A percentile compares a stretch with the other conserved stretches of the same genome.
These are phyloP conservation scores for Furnarius figulus DNA, from an alignment of 2,113 vertebrate genomes.

Conservation along the genomic window DNA sequence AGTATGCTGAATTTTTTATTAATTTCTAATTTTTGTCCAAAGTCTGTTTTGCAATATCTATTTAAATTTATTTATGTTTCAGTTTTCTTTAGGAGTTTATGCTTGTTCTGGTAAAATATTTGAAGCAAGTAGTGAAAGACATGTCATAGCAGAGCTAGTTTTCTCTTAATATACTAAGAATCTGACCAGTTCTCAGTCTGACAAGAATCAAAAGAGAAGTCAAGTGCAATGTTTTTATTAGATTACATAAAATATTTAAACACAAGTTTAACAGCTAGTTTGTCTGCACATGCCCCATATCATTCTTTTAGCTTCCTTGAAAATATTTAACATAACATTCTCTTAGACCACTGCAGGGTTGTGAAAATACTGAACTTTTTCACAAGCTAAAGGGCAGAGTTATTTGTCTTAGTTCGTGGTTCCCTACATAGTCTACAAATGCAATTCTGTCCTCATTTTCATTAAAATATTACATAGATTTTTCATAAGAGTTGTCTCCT, in stretches of 20 bases:
- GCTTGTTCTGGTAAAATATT: not conserved
- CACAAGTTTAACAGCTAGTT: not conserved
- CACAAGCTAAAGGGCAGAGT: not conserved
- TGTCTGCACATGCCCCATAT: not conserved
- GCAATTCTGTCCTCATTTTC: not conserved
- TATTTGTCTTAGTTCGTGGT: not conserved
- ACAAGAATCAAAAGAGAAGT: not conserved
- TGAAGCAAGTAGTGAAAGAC: not conserved
- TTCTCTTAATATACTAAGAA: not conserved
- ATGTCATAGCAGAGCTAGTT: not conserved
- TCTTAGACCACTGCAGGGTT: not conserved
- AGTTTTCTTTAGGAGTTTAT: not conserved
- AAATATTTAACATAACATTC: not conserved
- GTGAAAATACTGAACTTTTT: not conserved
- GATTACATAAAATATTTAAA: not conserved
- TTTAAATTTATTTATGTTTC: not conserved
- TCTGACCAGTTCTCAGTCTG: not conserved
- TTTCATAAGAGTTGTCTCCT: not conserved
- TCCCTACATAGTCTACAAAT: not conserved
- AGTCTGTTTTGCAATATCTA: not conserved
- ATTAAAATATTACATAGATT: not conserved
- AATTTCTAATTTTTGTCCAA: not conserved
- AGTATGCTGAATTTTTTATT: not conserved
- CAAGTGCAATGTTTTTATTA: not conserved
- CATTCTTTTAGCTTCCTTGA: not conserved